phyloP scores from a whole-genome alignment of 2,113 vertebrate species.

The Centropus bengalensis region DNA sequence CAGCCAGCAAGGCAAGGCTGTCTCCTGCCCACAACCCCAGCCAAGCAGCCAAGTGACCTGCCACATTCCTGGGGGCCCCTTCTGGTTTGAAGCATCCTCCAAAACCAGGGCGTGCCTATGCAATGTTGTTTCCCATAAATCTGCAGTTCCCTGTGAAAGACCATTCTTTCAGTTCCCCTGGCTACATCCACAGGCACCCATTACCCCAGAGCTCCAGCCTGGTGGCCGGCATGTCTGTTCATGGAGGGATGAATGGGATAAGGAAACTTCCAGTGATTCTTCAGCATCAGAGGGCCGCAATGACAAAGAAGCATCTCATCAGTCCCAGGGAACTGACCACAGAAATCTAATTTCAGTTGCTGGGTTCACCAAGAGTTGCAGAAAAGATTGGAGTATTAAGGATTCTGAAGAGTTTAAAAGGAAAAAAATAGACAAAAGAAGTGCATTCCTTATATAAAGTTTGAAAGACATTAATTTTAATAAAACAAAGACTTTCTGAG shows the following conservation, averaged over 20 bases:
- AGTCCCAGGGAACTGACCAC: neutral
- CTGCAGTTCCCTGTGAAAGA: neutral
- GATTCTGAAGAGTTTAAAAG: neutral
- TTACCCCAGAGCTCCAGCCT: neutral
- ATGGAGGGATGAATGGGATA: neutral
- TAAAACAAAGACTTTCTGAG: neutral
- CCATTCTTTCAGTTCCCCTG: neutral
- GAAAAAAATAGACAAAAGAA: neutral
- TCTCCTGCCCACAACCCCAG: neutral
- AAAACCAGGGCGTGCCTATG: neutral
- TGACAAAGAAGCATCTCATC: neutral
- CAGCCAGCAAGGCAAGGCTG: accelerated
- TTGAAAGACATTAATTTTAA: neutral
- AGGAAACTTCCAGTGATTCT: neutral
- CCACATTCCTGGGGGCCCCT: neutral
- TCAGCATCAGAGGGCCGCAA: neutral
- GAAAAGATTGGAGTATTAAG: neutral
- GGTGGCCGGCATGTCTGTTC: neutral
- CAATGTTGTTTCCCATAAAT: neutral
- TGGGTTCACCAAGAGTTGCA: neutral
- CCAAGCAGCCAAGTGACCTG: neutral
- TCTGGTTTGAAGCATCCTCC: neutral
- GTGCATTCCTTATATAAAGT: neutral
- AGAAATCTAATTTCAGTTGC: neutral
- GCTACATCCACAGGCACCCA: neutral